Percentiles rank a stretch among this genome's conserved stretches.
phyloP scores from a whole-genome alignment of 2,113 vertebrate species.

The Scopus umbretta region DNA sequence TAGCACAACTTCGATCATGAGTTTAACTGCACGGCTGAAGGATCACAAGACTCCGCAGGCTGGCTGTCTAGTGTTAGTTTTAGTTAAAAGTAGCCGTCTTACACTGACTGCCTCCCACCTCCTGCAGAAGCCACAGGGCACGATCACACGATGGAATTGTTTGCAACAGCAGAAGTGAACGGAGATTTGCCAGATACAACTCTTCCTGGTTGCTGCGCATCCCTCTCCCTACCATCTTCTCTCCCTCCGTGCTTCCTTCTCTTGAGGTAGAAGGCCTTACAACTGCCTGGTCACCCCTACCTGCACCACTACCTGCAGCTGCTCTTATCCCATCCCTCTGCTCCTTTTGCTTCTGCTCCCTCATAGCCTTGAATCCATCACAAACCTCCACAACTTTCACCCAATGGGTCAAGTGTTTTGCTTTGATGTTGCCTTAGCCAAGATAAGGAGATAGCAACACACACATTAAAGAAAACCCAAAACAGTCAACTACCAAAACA shows the following conservation, averaged over 20 bases:
- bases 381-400: neutral
- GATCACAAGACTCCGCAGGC: neutral
- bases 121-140: neutral
- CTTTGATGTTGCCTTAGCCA: neutral
- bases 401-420: neutral
- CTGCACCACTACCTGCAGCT: neutral
- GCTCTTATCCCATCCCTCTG: neutral
- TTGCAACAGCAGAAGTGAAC: neutral
- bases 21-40: neutral
- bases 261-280: neutral
- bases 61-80: neutral
- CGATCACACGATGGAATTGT: neutral
- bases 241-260: neutral
- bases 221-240: neutral
- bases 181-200: neutral
- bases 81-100: neutral
- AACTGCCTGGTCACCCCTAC: neutral
- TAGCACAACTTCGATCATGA: neutral
- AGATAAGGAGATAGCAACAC: neutral
- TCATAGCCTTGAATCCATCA: neutral
- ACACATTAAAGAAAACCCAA: neutral
- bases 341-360: neutral
- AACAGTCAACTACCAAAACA: neutral
- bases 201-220: neutral
- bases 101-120: neutral